A percentile compares a stretch with the other conserved stretches of the same genome.
Evolutionary conservation across 2,113 vertebrate genomes (phyloP).

Genomic region (Cardinalis cardinalis): DNA sequence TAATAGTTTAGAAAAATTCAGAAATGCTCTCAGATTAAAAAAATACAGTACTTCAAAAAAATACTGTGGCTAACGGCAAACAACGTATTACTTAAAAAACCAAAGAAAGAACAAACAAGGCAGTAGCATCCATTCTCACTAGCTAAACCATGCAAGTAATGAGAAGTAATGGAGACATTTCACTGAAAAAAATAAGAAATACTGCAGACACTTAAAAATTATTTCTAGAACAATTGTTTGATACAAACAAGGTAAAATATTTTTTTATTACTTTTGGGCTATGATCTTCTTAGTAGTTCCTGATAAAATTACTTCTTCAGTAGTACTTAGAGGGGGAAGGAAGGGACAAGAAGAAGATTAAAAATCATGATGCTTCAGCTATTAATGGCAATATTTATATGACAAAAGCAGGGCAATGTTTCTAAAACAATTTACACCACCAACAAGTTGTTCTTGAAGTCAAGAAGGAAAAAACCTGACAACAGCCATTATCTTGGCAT

Average conservation of each 20-base stretch:
- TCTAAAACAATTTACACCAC: not conserved
- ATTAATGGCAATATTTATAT: not conserved
- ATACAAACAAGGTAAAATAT: not conserved
- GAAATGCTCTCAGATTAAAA: not conserved
- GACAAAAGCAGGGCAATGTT: not conserved
- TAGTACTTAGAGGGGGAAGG: not conserved
- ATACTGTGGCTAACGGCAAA: not conserved
- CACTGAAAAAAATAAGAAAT: not conserved
- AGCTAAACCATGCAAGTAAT: not conserved
- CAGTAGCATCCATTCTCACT: not conserved
- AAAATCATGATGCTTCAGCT: not conserved
- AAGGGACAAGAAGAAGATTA: not conserved
- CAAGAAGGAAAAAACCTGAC: not conserved
- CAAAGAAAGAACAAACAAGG: not conserved
- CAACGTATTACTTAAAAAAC: not conserved
- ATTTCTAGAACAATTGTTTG: not conserved
- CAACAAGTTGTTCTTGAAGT: not conserved
- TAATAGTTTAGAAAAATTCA: not conserved
- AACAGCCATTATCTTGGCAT: not conserved
- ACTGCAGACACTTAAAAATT: not conserved
- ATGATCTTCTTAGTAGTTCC: not conserved
- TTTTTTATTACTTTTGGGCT: not conserved
- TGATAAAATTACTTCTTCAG: not conserved
- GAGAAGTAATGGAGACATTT: not conserved
- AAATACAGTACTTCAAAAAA: not conserved